These are phyloP conservation scores for Dicyrtomina minuta DNA, from an alignment of 2,888 invertebrate species.

Conservation along the genomic window DNA sequence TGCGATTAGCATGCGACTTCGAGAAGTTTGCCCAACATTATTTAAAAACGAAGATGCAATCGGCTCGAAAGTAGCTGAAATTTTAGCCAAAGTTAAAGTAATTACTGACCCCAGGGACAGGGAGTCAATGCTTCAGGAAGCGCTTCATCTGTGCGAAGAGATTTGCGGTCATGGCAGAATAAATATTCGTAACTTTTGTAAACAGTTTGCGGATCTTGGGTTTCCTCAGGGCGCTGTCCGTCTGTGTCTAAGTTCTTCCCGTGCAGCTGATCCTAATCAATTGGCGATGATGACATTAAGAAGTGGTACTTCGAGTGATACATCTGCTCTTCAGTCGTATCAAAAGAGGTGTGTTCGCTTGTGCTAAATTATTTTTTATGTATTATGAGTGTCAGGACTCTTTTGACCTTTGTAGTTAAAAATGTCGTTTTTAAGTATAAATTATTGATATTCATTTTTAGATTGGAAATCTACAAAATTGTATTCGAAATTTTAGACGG, in stretches of 20 bases:
- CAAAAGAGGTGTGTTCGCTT: slow-evolving; percentile 45
- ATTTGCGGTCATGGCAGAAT: slow-evolving; percentile 51
- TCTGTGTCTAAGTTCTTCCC: slow-evolving; percentile 47
- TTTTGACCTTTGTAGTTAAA: no score
- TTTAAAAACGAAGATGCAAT: slow-evolving; percentile 95
- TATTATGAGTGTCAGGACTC: no score
- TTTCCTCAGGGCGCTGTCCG: slow-evolving; percentile 51
- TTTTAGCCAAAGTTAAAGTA: slow-evolving; percentile 48
- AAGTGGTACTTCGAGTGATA: slow-evolving; percentile 36
- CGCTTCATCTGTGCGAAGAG: slow-evolving; percentile 49
- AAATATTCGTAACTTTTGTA: slow-evolving; percentile 49
- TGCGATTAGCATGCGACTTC: slow-evolving; percentile 79
- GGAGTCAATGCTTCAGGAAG: slow-evolving; percentile 49
- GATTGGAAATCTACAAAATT: slow-evolving; percentile 50
- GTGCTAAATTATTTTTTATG: no score
- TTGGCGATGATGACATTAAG: slow-evolving; percentile 44
- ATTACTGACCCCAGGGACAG: slow-evolving; percentile 42
- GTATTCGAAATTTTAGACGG: slow-evolving; percentile 50
- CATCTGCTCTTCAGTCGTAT: slow-evolving; percentile 46
- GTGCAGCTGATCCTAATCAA: slow-evolving; percentile 50
- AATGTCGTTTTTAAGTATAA: no score
- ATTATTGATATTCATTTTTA: slow-evolving; percentile 10
- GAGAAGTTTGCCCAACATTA: slow-evolving; percentile 88
- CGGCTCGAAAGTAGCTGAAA: slow-evolving; percentile 76
- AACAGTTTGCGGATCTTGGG: slow-evolving; percentile 51